Evolutionary conservation across 2,113 vertebrate genomes (phyloP).

Genomic region (Sebastes schlegelii): DNA sequence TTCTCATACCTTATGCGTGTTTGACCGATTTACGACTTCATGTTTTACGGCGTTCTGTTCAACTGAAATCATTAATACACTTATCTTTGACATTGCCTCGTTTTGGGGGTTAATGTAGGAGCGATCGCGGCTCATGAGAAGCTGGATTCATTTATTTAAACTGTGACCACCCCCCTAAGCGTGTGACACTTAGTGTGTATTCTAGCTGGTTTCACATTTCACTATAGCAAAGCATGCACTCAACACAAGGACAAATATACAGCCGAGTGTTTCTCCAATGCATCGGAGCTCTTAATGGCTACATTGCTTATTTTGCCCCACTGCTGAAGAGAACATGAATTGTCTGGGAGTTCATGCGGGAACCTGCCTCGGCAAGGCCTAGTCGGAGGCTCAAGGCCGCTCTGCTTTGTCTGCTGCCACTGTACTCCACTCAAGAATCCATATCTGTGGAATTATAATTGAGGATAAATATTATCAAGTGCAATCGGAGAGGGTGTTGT

Average conservation of each 20-base stretch:
- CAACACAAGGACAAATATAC: conserved; percentile 76
- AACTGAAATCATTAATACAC: conserved; percentile 37
- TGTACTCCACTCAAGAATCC: conserved; percentile 74
- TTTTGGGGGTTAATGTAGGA: conserved; percentile 29
- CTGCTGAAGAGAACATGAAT: conserved; percentile 57
- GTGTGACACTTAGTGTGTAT: conserved; percentile 61
- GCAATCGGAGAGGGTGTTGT: conserved; percentile 80
- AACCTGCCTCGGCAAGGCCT: conserved; percentile 41
- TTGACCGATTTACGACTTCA: conserved; percentile 25
- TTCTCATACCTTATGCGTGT: conserved; percentile 24
- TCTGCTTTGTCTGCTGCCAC: conserved; percentile 70
- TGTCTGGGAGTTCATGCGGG: conserved; percentile 44
- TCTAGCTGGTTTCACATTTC: conserved; percentile 59
- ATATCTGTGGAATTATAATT: conserved; percentile 80
- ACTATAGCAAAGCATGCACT: conserved; percentile 58
- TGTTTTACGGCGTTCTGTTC: conserved; percentile 29
- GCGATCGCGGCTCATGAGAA: conserved; percentile 8
- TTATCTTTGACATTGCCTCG: conserved; percentile 39
- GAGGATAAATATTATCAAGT: conserved; percentile 83
- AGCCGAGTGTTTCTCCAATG: conserved; percentile 58
- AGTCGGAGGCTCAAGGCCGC: conserved; percentile 57
- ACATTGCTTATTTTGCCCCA: conserved; percentile 77
- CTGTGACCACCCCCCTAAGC: conserved; percentile 50
- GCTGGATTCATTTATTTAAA: conserved; percentile 63
- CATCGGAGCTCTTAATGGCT: conserved; percentile 72